Base-by-base conservation (phyloP, 2,888 invertebrate genomes). In the Drosophila nr. perissopoda region DNA sequence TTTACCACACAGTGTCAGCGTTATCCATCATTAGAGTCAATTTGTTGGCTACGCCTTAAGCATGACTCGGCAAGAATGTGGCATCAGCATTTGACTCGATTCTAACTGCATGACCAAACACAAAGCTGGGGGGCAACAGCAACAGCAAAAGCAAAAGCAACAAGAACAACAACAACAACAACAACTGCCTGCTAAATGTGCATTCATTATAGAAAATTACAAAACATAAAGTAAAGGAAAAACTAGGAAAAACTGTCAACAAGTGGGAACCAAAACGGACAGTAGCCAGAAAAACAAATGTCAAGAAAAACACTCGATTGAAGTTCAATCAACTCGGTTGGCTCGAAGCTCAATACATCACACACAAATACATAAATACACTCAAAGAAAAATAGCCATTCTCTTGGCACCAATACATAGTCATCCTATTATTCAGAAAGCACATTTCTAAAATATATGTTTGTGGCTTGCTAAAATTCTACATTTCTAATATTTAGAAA, bases 11-110 rank as follows among this genome's bases (percentile, higher is more conserved):
- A 58, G 52, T 74, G 79, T 65, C 61, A 65, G 81, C 63, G 78
- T 76, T 83, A 83, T 83, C 79, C 85, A 89, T 89, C 88, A 85
- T 85, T 85, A 85, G 85, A 88, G 77, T 79, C 85, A 85, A 85
- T 85, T 85, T 85, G 85, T 89, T 82, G 70, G 74, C 74, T 71
- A 88, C 88, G 89, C 89, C 85, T 77, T 73, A 67, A 76, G 62
- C 66, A 74, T 89, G 90, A 86, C 81, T 82, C 56, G 71, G 46
- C 88, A 82, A 51, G 74, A 69, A 76, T 49, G 11, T 10, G 29
- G 60, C 52, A 58, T 29, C 46, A 46, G 2, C 46, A 25, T 70
- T 60, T 71, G 76, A 48, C 48, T 69, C 64, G 73, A 81, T 79
- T 79, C 79, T 73, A 77, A 79, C 78, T 73, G 81, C 79, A 79